phyloP scores from a whole-genome alignment of 2,797 vertebrate species.

The Falco novaeseelandiae region DNA sequence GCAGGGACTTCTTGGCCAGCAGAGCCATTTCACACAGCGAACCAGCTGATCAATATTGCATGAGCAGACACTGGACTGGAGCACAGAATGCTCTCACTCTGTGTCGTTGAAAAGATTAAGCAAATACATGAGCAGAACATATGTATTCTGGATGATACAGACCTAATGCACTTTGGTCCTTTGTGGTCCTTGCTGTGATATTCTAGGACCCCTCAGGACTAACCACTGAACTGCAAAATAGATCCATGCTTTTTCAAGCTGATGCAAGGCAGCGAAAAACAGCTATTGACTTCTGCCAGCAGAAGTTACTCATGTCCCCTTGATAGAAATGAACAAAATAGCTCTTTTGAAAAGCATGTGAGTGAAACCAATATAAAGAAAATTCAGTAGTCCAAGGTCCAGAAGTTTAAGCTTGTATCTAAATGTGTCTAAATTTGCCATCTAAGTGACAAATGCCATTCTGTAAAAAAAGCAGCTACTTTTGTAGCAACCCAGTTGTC shows the following conservation, averaged over 20 bases:
- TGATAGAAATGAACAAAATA: neutral
- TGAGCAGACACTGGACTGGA: neutral
- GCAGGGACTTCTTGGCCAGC: neutral
- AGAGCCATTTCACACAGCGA: neutral
- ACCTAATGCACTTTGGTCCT: neutral
- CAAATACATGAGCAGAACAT: conserved; percentile 34
- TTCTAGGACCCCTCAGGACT: neutral
- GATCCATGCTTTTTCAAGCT: neutral
- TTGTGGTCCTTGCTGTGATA: conserved; percentile 9
- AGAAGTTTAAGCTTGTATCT: neutral
- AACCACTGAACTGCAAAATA: conserved; percentile 12
- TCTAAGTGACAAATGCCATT: neutral
- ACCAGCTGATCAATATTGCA: neutral
- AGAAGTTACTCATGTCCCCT: neutral
- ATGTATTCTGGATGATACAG: neutral
- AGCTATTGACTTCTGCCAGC: neutral
- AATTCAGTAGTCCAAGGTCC: neutral
- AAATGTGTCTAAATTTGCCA: neutral
- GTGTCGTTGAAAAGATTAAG: neutral
- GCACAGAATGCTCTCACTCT: neutral
- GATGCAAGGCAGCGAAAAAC: neutral
- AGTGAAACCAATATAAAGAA: neutral
- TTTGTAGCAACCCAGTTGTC: neutral
- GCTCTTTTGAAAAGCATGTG: neutral
- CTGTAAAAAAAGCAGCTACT: neutral